A percentile compares a stretch with the other conserved stretches of the same genome.
phyloP scores from a whole-genome alignment of 2,797 vertebrate genomes.

The Ataeniobius toweri region DNA sequence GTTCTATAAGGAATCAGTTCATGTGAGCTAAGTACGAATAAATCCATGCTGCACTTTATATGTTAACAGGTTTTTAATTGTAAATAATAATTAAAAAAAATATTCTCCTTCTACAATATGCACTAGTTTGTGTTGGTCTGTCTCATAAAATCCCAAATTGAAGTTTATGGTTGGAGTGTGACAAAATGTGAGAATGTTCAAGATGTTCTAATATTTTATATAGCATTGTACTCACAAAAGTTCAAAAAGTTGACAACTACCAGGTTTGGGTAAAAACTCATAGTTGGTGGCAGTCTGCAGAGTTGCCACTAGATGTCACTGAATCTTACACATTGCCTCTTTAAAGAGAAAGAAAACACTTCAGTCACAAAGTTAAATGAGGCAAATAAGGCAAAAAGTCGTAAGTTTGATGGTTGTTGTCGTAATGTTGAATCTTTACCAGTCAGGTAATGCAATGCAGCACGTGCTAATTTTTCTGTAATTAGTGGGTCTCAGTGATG shows the following conservation, averaged over 20 bases:
- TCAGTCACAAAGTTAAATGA: neutral
- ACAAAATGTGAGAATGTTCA: no score
- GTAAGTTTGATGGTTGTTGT: neutral
- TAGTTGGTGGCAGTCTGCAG: neutral
- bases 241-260: neutral
- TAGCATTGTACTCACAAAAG: no score
- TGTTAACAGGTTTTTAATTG: neutral
- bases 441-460: neutral
- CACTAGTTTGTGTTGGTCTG: neutral
- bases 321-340: neutral
- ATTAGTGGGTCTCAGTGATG: neutral
- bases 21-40: neutral
- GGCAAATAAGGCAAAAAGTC: neutral
- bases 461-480: neutral
- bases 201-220: no score
- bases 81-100: neutral
- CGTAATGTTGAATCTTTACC: neutral
- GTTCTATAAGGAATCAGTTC: no score
- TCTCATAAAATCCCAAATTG: neutral
- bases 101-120: neutral
- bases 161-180: neutral
- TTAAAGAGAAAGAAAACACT: neutral
- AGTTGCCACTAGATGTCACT: neutral
- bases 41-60: neutral
- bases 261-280: neutral